These are phyloP conservation scores for Andrena cerasifolii DNA, from an alignment of 1,140 invertebrate species.

Conservation along the genomic window DNA sequence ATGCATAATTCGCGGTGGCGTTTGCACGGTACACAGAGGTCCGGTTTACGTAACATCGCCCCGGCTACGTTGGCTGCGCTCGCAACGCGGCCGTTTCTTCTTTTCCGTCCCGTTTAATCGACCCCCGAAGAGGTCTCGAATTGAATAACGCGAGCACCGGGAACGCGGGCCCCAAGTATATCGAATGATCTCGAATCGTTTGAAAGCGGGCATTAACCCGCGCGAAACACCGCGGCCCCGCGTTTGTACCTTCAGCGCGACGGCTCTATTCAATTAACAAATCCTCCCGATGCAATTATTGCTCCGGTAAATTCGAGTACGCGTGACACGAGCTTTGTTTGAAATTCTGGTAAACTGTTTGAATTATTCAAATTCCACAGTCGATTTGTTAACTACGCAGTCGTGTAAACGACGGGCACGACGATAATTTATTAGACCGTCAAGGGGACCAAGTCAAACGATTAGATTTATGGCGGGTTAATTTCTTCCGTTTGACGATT, in stretches of 20 bases:
- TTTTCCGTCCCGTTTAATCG: neutral
- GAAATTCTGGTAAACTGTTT: conserved; percentile 42
- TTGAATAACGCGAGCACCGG: neutral
- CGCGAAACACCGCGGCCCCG: neutral
- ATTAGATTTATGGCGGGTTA: neutral
- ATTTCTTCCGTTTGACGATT: neutral
- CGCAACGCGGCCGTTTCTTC: neutral
- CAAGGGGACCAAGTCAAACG: neutral
- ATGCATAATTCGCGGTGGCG: neutral
- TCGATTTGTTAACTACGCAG: conserved; percentile 46
- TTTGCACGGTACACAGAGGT: neutral
- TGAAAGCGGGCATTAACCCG: conserved; percentile 16
- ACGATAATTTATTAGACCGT: conserved; percentile 34
- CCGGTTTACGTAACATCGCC: conserved; percentile 9
- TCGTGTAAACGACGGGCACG: conserved; percentile 14
- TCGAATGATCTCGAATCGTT: conserved; percentile 12
- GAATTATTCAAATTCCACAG: conserved; percentile 44
- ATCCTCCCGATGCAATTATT: conserved; percentile 42
- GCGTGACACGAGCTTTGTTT: conserved; percentile 38
- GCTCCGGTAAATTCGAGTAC: conserved; percentile 41
- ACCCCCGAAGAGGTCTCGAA: neutral
- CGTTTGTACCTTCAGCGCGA: conserved; percentile 27
- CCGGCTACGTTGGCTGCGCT: neutral
- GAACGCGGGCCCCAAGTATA: neutral
- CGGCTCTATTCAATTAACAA: conserved; percentile 46